These are phyloP conservation scores for Pyrgus malvae DNA, from an alignment of 2,888 invertebrate genomes.

Conservation along the genomic window DNA sequence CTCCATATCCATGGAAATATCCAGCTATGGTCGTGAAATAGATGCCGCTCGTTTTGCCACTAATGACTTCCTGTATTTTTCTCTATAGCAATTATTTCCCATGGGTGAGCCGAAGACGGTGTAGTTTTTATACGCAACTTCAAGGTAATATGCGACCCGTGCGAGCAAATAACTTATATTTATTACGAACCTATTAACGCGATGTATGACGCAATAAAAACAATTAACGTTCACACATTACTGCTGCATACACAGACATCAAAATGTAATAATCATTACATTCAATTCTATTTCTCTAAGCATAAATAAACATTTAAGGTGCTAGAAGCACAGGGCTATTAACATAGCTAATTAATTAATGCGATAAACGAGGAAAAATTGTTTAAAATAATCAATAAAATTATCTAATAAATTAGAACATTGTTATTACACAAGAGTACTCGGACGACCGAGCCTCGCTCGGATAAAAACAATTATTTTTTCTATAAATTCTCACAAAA, in stretches of 20 bases:
- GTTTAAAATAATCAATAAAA: too few relatives aligned
- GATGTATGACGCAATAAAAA: conserved; percentile 23
- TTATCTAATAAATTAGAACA: too few relatives aligned
- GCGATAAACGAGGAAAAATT: too few relatives aligned
- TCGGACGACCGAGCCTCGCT: too few relatives aligned
- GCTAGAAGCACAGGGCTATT: background rate
- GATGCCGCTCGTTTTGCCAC: conserved; percentile 70
- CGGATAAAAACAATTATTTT: too few relatives aligned
- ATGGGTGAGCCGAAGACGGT: conserved; percentile 66
- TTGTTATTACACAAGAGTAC: too few relatives aligned
- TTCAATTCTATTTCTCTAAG: conserved; percentile 12
- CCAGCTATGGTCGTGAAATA: conserved; percentile 64
- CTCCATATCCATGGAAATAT: conserved; percentile 40
- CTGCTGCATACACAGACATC: background rate
- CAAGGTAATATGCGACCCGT: conserved; percentile 23
- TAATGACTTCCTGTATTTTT: conserved; percentile 80
- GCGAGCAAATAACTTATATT: conserved; percentile 32
- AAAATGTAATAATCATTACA: conserved; percentile 13
- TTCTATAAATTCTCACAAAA: too few relatives aligned
- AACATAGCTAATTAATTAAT: too few relatives aligned
- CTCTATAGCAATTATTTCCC: conserved; percentile 74
- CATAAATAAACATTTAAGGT: background rate
- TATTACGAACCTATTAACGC: conserved; percentile 22
- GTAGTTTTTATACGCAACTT: conserved; percentile 18
- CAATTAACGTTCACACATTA: conserved; percentile 17